phyloP scores from a whole-genome alignment of 2,113 vertebrate species.

The Microtus pennsylvanicus region DNA sequence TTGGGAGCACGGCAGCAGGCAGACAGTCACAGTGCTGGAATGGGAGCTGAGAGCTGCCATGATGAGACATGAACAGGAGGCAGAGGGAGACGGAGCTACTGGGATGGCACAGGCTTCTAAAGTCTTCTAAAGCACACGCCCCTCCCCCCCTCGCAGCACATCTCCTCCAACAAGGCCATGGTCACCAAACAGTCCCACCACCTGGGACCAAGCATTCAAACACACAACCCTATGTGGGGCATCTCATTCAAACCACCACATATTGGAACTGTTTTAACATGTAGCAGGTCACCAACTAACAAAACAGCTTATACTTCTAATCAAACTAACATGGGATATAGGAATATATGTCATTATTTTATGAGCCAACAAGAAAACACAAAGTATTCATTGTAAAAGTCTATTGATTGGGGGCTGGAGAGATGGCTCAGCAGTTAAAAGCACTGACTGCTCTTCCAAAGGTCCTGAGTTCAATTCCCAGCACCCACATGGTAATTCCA shows the following conservation, averaged over 20 bases:
- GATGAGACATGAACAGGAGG: neutral
- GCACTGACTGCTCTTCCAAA: too few species aligned
- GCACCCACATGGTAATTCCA: too few species aligned
- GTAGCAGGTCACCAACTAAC: neutral
- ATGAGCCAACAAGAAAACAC: conserved; percentile 34
- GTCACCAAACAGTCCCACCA: neutral
- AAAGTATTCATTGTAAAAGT: neutral
- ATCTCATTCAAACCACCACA: too few species aligned
- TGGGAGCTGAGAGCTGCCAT: neutral
- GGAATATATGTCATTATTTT: neutral
- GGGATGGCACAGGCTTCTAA: neutral
- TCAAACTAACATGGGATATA: neutral
- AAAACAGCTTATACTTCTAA: neutral
- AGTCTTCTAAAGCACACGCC: neutral
- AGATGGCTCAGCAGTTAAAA: too few species aligned
- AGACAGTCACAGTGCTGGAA: neutral
- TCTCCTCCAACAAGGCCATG: neutral
- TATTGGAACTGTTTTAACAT: neutral
- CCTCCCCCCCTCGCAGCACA: neutral
- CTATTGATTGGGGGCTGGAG: too few species aligned
- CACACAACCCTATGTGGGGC: neutral
- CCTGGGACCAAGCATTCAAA: neutral
- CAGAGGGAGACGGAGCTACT: neutral
- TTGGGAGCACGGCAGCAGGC: too few species aligned
- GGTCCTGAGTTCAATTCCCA: too few species aligned